Evolutionary conservation across 2,797 vertebrate species (phyloP).

Genomic region (Bradypus variegatus): DNA sequence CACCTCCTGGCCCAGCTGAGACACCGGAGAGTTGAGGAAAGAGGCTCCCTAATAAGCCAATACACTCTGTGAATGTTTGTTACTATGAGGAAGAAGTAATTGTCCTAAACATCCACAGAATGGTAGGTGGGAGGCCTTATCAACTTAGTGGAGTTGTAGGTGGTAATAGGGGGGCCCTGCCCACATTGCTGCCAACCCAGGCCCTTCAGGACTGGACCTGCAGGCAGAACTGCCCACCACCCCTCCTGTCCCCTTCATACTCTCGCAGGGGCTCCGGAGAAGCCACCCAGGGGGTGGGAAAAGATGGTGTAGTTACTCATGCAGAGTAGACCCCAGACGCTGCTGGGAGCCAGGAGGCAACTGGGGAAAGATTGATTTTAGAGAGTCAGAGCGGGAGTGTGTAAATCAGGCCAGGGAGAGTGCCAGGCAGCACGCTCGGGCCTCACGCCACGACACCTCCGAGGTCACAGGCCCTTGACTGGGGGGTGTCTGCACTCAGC

Average conservation of each 20-base stretch:
- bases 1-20: background rate
- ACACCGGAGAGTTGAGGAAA: background rate
- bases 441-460: background rate
- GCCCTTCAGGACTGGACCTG: background rate
- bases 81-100: conserved; percentile 36
- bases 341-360: conserved; percentile 59
- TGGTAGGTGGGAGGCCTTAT: background rate
- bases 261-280: background rate
- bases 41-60: conserved; percentile 11
- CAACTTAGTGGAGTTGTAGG: background rate
- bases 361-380: conserved; percentile 51
- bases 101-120: conserved; percentile 38
- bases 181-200: background rate
- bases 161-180: background rate
- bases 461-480: conserved; percentile 20
- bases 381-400: background rate
- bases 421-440: background rate
- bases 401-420: conserved; percentile 56
- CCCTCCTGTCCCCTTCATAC: background rate
- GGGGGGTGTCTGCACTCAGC: background rate
- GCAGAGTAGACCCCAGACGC: conserved; percentile 42
- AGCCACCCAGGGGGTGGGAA: background rate
- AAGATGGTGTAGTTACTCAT: conserved; percentile 44
- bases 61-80: conserved; percentile 22
- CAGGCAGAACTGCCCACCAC: no score